Evolutionary conservation across 2,113 vertebrate genomes (phyloP), one percentile per base, ranked within the genome.

Genomic region (Bubo scandiacus): DNA sequence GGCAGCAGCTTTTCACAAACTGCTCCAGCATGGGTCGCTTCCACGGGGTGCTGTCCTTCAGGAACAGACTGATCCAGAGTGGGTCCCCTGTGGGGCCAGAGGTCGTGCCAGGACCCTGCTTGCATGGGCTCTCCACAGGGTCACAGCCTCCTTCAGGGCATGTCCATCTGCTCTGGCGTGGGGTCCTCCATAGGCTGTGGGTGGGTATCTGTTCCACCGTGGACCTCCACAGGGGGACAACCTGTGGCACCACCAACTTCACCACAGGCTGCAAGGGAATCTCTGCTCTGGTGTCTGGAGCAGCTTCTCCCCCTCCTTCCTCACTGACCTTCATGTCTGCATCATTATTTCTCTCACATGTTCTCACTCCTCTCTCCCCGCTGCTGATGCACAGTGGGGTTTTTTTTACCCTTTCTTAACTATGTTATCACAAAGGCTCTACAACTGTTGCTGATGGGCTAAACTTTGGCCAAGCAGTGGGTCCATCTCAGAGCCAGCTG

Each of bases 361-460:
- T n/a, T 84, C 72, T 54, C 18, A 17, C 11, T 67, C 6, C 23
- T 73, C 12, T 70, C n/a, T 82, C 6, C 12, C n/a, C 20, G 5
- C 0, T 73, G 38, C 32, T 58, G 17, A 40, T 87, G 58, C 7
- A 34, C 27, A 36, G 58, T 23, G 14, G 6, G 1, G 0, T 13
- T 21, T 77, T 77, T 71, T 78, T 63, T 10, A 59, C 13, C 19
- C 26, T 54, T 63, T 63, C 18, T 57, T 58, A 43, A 58, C n/a
- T 13, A 63, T 5, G 0, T 20, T 2, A 0, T 38, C 49, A 22
- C 5, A 30, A 25, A 77, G 32, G 17, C 9, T 2, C 61, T 57
- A 19, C 7, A 6, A 18, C 14, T 20, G 14, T 17, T 66, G 11
- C 30, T 73, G 32, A 30, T 3, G 10, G 20, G 14, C 18, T 59